Evolutionary conservation across 2,888 invertebrate species (phyloP).

Genomic region (Pyralis farinalis): DNA sequence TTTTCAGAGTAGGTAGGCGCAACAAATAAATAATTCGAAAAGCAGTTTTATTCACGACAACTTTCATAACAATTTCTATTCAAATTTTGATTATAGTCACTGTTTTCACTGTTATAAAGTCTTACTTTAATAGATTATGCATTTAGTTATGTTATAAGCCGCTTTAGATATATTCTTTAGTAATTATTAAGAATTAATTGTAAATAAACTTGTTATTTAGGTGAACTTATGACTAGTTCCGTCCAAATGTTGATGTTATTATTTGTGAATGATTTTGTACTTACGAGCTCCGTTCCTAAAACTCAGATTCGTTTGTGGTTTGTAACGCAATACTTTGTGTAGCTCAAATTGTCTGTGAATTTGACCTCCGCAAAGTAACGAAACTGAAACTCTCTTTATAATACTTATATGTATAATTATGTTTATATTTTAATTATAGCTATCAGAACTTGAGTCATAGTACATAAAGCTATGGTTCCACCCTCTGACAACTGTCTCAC

Average conservation of each 20-base stretch:
- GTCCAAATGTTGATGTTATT: slow-evolving; percentile 57
- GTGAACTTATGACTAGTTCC: slow-evolving; percentile 34
- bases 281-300: neutral
- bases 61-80: slow-evolving; percentile 34
- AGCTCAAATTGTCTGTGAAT: neutral
- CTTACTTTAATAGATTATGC: slow-evolving; percentile 73
- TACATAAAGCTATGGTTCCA: no score
- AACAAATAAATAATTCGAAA: no score
- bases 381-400: no score
- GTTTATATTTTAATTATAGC: no score
- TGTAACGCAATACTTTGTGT: neutral
- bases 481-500: no score
- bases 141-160: slow-evolving; percentile 67
- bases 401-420: no score
- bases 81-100: slow-evolving; percentile 45
- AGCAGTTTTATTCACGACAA: slow-evolving; percentile 13
- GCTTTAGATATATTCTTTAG: slow-evolving; percentile 38
- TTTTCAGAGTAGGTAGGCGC: no score
- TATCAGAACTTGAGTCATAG: no score
- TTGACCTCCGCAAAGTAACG: no score
- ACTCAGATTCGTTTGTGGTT: neutral
- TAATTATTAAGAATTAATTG: slow-evolving; percentile 35
- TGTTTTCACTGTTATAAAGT: slow-evolving; percentile 50
- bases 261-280: neutral
- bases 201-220: slow-evolving; percentile 41